Conservation (phyloP, 1,140 invertebrate genomes). For the Eciton burchellii region DNA sequence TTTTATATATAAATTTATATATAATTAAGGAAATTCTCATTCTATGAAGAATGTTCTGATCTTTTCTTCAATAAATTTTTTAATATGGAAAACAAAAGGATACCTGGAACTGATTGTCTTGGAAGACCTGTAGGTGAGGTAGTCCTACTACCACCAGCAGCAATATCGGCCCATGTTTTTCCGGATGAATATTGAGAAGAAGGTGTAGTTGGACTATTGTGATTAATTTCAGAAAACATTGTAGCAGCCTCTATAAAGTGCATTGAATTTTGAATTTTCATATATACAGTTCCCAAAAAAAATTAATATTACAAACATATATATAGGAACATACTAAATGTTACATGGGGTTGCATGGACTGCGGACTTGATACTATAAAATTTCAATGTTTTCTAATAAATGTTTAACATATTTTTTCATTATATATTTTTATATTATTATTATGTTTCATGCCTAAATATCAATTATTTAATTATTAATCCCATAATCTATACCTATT, state of each 20-base stretch:
- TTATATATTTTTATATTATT: no score
- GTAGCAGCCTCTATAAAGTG: neutral
- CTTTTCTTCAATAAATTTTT: no score
- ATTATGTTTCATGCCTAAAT: no score
- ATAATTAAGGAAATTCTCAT: no score
- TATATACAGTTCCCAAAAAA: neutral
- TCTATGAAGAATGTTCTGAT: no score
- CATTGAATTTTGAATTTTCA: neutral
- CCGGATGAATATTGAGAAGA: constrained; percentile 31
- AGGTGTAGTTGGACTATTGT: neutral
- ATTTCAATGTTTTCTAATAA: neutral
- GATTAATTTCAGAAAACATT: neutral
- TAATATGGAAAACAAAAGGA: neutral
- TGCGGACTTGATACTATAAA: constrained; percentile 54
- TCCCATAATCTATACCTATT: no score
- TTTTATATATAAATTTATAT: no score
- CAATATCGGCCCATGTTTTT: constrained; percentile 78
- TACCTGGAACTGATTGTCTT: constrained; percentile 51
- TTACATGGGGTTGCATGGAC: constrained; percentile 4
- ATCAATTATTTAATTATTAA: no score
- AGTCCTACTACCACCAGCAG: constrained; percentile 64
- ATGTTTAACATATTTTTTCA: neutral
- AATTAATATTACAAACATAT: neutral
- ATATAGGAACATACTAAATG: neutral
- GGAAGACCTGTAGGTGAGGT: constrained; percentile 72